Evolutionary conservation across 1,140 invertebrate genomes (phyloP).

Genomic region (Achroia grisella): DNA sequence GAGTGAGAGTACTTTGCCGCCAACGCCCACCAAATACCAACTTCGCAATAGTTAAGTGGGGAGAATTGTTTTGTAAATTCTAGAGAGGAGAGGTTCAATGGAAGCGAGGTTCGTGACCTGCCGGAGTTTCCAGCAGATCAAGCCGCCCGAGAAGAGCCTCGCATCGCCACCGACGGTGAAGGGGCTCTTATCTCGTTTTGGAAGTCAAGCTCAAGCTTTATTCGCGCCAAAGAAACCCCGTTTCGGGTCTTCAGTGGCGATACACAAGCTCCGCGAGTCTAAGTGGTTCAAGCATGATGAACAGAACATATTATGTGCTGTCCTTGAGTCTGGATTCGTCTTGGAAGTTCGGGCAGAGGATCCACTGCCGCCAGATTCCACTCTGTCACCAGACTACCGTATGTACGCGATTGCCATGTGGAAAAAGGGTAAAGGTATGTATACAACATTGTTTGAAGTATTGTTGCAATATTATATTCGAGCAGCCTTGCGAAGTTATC

Average conservation of each 20-base stretch:
- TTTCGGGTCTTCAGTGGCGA: constrained; percentile 78
- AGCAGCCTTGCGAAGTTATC: constrained; percentile 8
- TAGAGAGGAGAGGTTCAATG: constrained; percentile 65
- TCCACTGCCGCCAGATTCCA: constrained; percentile 55
- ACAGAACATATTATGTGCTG: constrained; percentile 78
- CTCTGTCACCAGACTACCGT: constrained; percentile 64
- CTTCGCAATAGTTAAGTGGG: constrained; percentile 30
- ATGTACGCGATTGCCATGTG: constrained; percentile 78
- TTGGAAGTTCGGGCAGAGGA: constrained; percentile 75
- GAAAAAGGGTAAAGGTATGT: constrained; percentile 79
- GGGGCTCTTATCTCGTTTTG: constrained; percentile 69
- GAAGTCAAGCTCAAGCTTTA: constrained; percentile 70
- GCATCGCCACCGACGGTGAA: constrained; percentile 63
- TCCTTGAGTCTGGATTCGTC: constrained; percentile 80
- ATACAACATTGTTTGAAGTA: constrained; percentile 1
- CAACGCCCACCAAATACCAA: constrained; percentile 11
- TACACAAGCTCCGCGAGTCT: constrained; percentile 79
- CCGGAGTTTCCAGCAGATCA: constrained; percentile 70
- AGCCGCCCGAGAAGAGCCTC: constrained; percentile 68
- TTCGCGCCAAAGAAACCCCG: constrained; percentile 70
- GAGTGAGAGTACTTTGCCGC: constrained; percentile 56
- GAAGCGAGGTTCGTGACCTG: constrained; percentile 74
- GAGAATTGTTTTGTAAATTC: constrained; percentile 42
- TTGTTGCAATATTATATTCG: background rate
- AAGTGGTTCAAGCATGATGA: constrained; percentile 81